Conservation (phyloP, 2,888 invertebrate species). For the Aromia moschata region DNA sequence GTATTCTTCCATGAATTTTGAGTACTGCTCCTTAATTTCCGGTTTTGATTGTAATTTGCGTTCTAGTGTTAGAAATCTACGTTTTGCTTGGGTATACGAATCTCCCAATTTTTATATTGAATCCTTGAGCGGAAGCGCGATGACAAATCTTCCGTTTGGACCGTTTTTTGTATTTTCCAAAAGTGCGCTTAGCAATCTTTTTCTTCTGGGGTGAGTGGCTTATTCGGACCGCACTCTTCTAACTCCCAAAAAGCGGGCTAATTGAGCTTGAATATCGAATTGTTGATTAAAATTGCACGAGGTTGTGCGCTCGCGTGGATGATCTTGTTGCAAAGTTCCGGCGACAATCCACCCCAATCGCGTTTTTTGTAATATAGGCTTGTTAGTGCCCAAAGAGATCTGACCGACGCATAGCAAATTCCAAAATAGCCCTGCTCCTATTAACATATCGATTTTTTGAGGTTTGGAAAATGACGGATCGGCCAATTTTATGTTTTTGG, state of each 20-base stretch:
- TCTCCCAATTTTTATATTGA: slow-evolving; percentile 23
- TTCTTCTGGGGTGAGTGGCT: slow-evolving; percentile 24
- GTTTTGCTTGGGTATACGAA: slow-evolving; percentile 22
- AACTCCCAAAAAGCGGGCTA: slow-evolving; percentile 11
- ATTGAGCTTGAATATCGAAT: neutral
- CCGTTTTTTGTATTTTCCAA: slow-evolving; percentile 15
- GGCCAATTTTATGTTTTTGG: slow-evolving; percentile 4
- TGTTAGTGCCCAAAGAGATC: slow-evolving; percentile 2
- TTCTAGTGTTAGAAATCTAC: slow-evolving; percentile 28
- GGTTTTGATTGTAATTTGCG: slow-evolving; percentile 27
- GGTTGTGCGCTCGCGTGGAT: neutral
- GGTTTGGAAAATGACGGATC: slow-evolving; percentile 14
- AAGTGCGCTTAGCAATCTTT: slow-evolving; percentile 23
- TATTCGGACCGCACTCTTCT: neutral
- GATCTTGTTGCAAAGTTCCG: neutral
- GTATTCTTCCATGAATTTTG: slow-evolving; percentile 35
- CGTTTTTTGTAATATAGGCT: slow-evolving; percentile 10
- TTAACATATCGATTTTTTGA: slow-evolving; percentile 3
- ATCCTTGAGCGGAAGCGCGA: slow-evolving; percentile 33
- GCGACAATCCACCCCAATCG: slow-evolving; percentile 12
- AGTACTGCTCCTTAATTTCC: slow-evolving; percentile 27
- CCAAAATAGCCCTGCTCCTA: slow-evolving; percentile 8
- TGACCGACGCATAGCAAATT: neutral
- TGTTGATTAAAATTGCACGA: neutral
- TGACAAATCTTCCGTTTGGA: slow-evolving; percentile 28